Conservation (phyloP, 2,113 vertebrate genomes). For the Cyprinodon brontotheroides region DNA sequence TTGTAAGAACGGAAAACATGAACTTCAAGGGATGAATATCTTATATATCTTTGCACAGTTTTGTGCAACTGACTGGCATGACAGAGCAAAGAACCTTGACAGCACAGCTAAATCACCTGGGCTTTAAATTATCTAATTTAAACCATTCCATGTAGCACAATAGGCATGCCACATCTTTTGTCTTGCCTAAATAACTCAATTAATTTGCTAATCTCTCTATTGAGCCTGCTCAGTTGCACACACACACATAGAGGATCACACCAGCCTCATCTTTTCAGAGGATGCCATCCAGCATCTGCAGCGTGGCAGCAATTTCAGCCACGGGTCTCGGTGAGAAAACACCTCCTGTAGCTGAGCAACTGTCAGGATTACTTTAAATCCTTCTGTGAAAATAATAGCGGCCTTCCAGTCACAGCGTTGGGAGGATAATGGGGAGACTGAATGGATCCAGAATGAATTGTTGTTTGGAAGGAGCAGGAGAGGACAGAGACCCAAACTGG, state of each 20-base stretch:
- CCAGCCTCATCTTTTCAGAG: constrained; percentile 32
- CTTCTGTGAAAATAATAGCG: constrained; percentile 36
- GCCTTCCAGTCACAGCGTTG: constrained; percentile 45
- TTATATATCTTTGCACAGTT: background rate
- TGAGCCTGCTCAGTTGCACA: constrained; percentile 34
- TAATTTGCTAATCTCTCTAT: constrained; percentile 61
- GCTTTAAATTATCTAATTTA: constrained; percentile 36
- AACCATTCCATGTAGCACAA: constrained; percentile 39
- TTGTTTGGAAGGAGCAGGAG: constrained; percentile 28
- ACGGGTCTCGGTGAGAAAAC: constrained; percentile 56
- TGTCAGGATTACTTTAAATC: constrained; percentile 71
- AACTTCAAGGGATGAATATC: background rate
- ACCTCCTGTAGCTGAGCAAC: constrained; percentile 63
- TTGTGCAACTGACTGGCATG: background rate
- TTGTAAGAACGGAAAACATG: background rate
- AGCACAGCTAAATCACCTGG: constrained; percentile 36
- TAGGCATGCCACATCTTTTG: constrained; percentile 45
- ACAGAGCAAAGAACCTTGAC: constrained; percentile 12
- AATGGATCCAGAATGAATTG: constrained; percentile 38
- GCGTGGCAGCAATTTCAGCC: constrained; percentile 41
- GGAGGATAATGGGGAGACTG: constrained; percentile 40
- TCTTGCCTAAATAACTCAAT: constrained; percentile 55
- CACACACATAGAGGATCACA: constrained; percentile 2
- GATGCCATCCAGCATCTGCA: constrained; percentile 52
- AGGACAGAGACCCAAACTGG: constrained; percentile 19